Evolutionary conservation across 2,113 vertebrate genomes (phyloP), one percentile per base, ranked within the genome.

Genomic region (Elgaria multicarinata): DNA sequence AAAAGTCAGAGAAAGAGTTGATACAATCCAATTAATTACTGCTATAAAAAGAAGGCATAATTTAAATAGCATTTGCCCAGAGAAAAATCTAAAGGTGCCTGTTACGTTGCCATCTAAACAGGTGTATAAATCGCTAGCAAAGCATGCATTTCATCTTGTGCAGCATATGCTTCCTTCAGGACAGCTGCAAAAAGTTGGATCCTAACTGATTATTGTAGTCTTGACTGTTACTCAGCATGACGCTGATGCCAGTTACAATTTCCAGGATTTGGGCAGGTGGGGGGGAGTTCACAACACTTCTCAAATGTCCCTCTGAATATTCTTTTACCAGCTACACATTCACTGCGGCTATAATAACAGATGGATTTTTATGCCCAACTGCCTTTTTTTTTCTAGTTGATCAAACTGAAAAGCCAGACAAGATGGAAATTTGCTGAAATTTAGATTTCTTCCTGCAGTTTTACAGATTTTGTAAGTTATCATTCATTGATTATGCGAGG

Each of bases 381-480:
- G 95, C 69, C 67, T 91, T 87, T 84, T 53, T 67, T 89, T 80
- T 71, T 39, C 75, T 67, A 93, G 90, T 64, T 24, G 94, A 93
- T 96, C 0, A 1, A 94, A 96, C 95, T 7, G 4, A 96, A 86
- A 93, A 96, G 91, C 66, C 90, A 94, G 71, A 77, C 53, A 93
- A 90, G 89, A 95, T 50, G 83, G 88, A 94, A 96, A 93, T 93
- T 94, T 96, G 95, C 95, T 96, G 95, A 97, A 97, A 96, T 96
- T 96, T 93, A 94, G 92, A 95, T 96, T 93, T 94, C 90, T 96
- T 95, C 93, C 85, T 87, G 79, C 90, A 93, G 86, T 92, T 96
- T 96, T 95, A 93, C 94, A 94, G 94, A 95, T 95, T 96, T 94
- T 96, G 83, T 92, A 96, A 96, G 91, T 94, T 97, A 90, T 91